Conservation (phyloP, 92 coral and sea anemone species). For the Zoanthus solanderi region DNA sequence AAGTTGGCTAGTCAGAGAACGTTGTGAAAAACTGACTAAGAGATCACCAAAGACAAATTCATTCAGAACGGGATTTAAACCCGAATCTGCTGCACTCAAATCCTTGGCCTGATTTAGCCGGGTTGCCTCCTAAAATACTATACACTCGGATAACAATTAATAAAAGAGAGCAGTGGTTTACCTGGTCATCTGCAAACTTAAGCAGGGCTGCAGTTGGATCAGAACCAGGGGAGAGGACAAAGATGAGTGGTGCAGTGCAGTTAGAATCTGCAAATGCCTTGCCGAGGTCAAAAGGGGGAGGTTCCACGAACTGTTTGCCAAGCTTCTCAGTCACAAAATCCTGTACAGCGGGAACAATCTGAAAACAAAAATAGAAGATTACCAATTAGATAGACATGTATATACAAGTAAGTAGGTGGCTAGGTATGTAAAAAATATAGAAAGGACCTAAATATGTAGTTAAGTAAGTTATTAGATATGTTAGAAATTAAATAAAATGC, state of each 20-base stretch:
- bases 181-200: conserved; percentile 99
- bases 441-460: too few species aligned
- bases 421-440: not conserved
- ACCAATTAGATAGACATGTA: not conserved
- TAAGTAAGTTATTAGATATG: too few species aligned
- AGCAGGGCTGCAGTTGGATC: conserved; percentile 99
- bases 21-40: not conserved
- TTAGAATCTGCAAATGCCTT: conserved; percentile 97
- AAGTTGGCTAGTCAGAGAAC: not conserved
- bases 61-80: not conserved
- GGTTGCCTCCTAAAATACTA: too few species aligned
- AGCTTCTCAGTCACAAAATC: conserved; percentile 93
- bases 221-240: conserved; percentile 96
- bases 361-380: not conserved
- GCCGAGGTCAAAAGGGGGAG: conserved; percentile 97
- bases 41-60: not conserved
- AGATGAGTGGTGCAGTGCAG: conserved; percentile 96
- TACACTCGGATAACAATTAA: too few species aligned
- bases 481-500: too few species aligned
- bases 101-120: not conserved
- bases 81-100: not conserved
- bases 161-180: not conserved
- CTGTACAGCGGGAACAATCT: conserved; percentile 97
- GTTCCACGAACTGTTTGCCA: conserved; percentile 93
- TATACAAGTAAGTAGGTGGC: not conserved